Base-by-base conservation (phyloP, 1,140 invertebrate species). In the Caenorhabditis tropicalis region DNA sequence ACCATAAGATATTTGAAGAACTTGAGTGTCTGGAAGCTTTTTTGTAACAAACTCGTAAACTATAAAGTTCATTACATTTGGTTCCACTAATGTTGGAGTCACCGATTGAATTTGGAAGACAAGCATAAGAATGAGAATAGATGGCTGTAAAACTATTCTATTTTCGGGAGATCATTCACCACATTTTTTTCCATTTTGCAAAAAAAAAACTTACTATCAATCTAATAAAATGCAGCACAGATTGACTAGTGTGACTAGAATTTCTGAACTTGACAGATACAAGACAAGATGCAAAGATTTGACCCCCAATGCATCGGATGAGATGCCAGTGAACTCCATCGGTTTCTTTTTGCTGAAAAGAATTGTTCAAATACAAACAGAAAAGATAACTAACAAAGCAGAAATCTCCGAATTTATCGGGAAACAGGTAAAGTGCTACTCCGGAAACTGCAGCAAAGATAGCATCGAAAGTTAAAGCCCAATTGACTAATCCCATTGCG, bases 291-390 rank as follows among this genome's bases (percentile, higher is more conserved):
- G 90, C 88, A 36, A 91, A 36, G 53, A 91, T 83, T 81, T 91
- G 90, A 12, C 90, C 90, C 15, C 90, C 90, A 33, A 91, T 74
- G 60, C 90, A 91, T 39, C 90, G 87, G 24, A 91, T 82, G 21
- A 91, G 83, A 82, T 91, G 90, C 90, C 90, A 91, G 58, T 91
- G 90, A n/a, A 91, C 89, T 51, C 90, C 90, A 87, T 91, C 90
- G 5, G 90, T 90, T 29, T 53, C 60, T 53, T 81, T 74, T 31
- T 87, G 84, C 88, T 91, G 46, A 81, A 89, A 86, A 74, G 0
- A 10, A 3, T 0, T 0, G 2, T 12, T 56, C 12, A 1, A 21
- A n/a, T 24, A 56, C 10, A 65, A 51, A 36, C 1, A 36, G 0
- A 3, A 19, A 5, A 2, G 19, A 10, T 27, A 39, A 74, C 65